Conservation (phyloP, 2,888 invertebrate species). For the Cosmopolites sordidus region DNA sequence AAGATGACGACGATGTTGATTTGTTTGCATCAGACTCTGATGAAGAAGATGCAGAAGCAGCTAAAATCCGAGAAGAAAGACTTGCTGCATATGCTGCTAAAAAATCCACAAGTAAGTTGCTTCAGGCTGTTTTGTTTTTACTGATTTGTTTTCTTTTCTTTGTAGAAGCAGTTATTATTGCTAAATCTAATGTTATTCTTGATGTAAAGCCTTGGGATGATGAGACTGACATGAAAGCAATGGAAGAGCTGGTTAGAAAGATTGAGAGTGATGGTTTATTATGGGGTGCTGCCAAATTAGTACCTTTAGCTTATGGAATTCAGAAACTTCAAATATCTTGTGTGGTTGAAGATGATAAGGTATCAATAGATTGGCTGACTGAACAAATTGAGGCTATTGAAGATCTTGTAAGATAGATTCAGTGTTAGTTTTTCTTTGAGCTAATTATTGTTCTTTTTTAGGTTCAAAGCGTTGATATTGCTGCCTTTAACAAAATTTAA, state of each 20-base stretch:
- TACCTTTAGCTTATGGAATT: conserved; percentile 89
- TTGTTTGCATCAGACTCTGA: conserved; percentile 79
- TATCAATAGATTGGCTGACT: conserved; percentile 81
- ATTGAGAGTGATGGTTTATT: conserved; percentile 80
- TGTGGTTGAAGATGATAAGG: conserved; percentile 95
- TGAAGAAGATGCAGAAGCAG: conserved; percentile 69
- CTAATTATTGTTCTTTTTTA: conserved; percentile 41
- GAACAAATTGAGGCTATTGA: conserved; percentile 82
- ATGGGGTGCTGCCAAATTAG: conserved; percentile 91
- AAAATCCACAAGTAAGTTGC: conserved; percentile 73
- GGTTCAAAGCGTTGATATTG: conserved; percentile 90
- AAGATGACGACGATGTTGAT: conserved; percentile 54
- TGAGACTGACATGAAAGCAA: conserved; percentile 84
- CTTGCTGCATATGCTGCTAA: conserved; percentile 86
- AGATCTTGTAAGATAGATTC: conserved; percentile 62
- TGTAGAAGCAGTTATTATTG: conserved; percentile 77
- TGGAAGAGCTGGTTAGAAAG: conserved; percentile 76
- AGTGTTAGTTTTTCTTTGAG: not conserved
- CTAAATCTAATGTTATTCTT: conserved; percentile 90
- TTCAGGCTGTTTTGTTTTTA: not conserved
- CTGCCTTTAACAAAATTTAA: conserved; percentile 91
- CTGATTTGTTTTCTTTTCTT: not conserved
- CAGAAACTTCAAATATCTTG: conserved; percentile 87
- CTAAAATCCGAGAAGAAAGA: conserved; percentile 74
- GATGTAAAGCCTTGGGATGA: conserved; percentile 94